Percentiles rank a stretch among this genome's conserved stretches.
These are phyloP conservation scores for Himalopsyche kuldschensis DNA, from an alignment of 2,888 invertebrate genomes.

Conservation along the genomic window DNA sequence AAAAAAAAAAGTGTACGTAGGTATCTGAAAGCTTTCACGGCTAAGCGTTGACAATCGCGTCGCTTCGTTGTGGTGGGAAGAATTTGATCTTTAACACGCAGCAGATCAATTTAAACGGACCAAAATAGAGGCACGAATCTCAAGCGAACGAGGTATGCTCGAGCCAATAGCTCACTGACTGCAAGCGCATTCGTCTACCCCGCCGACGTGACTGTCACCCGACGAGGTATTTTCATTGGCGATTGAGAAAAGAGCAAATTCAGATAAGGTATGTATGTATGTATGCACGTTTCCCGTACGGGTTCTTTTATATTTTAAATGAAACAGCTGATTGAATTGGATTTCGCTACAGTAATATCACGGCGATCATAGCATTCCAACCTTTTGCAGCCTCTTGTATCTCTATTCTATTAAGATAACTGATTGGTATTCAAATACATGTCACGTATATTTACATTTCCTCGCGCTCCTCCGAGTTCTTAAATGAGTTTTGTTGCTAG, in stretches of 20 bases:
- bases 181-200: neutral
- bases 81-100: neutral
- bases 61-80: neutral
- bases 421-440: too few relatives aligned
- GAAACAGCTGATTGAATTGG: too few relatives aligned
- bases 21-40: neutral
- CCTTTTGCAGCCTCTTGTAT: too few relatives aligned
- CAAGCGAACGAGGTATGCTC: neutral
- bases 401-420: too few relatives aligned
- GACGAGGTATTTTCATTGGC: neutral
- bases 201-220: neutral
- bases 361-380: too few relatives aligned
- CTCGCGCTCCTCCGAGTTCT: too few relatives aligned
- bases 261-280: too few relatives aligned
- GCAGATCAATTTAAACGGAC: neutral
- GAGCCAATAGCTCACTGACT: neutral
- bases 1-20: neutral
- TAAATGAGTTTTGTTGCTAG: too few relatives aligned
- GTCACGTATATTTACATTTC: too few relatives aligned
- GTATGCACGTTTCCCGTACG: too few relatives aligned
- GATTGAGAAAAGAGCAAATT: neutral
- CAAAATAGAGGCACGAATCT: neutral
- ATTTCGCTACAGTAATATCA: too few relatives aligned
- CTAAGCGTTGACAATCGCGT: neutral
- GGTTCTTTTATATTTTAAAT: too few relatives aligned